Evolutionary conservation across 1,140 invertebrate genomes (phyloP).

Genomic region (Apis dorsata): DNA sequence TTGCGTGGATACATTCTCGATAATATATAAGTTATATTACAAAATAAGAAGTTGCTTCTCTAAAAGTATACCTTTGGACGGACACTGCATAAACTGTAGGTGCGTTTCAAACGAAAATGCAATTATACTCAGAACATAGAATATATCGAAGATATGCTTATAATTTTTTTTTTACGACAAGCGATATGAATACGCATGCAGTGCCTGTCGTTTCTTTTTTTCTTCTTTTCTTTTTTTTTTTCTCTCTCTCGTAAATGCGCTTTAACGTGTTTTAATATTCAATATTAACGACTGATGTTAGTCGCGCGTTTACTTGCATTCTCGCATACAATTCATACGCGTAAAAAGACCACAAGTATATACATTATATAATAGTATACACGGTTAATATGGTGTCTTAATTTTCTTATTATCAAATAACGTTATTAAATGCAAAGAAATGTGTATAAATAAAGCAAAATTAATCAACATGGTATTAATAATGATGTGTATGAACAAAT

Average conservation of each 20-base stretch:
- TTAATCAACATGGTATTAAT: background rate
- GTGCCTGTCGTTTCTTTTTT: conserved; percentile 46
- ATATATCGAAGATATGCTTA: conserved; percentile 23
- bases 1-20: background rate
- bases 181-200: conserved; percentile 44
- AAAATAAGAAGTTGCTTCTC: conserved; percentile 32
- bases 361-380: background rate
- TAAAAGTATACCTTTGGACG: conserved; percentile 55
- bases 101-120: conserved; percentile 29
- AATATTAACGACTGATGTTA: background rate
- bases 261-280: background rate
- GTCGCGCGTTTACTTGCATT: background rate
- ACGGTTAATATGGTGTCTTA: conserved; percentile 5
- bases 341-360: conserved; percentile 1
- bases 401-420: background rate
- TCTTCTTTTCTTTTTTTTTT: no score
- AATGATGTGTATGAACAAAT: background rate
- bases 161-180: conserved; percentile 31
- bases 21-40: background rate
- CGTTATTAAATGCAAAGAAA: background rate
- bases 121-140: conserved; percentile 16
- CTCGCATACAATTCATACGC: conserved; percentile 12
- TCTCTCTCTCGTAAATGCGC: background rate
- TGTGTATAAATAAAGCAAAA: background rate
- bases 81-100: conserved; percentile 54